Evolutionary conservation across 2,113 vertebrate species (phyloP).

Genomic region (Lota lota): DNA sequence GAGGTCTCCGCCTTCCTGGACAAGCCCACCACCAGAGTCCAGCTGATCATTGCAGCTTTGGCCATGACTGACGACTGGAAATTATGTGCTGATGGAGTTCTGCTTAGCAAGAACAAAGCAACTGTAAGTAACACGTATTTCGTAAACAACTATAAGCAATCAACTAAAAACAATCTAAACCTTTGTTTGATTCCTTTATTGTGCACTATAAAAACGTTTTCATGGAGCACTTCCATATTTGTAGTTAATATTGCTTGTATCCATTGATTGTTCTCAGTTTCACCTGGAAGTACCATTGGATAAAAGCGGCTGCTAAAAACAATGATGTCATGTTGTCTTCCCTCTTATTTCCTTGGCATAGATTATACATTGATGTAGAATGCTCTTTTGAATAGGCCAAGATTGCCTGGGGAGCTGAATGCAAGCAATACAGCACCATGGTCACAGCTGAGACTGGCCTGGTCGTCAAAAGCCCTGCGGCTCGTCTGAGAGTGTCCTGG

Average conservation of each 20-base stretch:
- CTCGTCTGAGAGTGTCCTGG: slow-evolving; percentile 69
- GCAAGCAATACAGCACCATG: slow-evolving; percentile 63
- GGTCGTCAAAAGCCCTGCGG: slow-evolving; percentile 65
- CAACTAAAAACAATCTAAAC: neutral
- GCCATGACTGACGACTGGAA: slow-evolving; percentile 72
- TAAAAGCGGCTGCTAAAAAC: neutral
- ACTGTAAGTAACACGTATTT: slow-evolving; percentile 57
- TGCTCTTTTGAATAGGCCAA: slow-evolving; percentile 45
- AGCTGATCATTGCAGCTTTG: slow-evolving; percentile 73
- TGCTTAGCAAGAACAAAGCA: slow-evolving; percentile 73
- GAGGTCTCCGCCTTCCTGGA: slow-evolving; percentile 69
- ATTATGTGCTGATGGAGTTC: slow-evolving; percentile 72
- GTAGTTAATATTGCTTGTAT: neutral
- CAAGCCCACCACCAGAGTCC: slow-evolving; percentile 57
- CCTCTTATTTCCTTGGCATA: neutral
- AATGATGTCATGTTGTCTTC: neutral
- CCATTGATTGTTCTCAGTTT: neutral
- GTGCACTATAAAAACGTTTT: neutral
- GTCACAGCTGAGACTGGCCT: slow-evolving; percentile 71
- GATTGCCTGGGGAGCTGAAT: slow-evolving; percentile 70
- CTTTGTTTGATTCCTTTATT: neutral
- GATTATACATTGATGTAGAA: neutral
- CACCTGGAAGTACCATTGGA: neutral
- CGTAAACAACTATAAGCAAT: neutral
- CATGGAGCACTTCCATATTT: neutral